phyloP scores from a whole-genome alignment of 2,888 invertebrate genomes.

The Harpalus rubripes region DNA sequence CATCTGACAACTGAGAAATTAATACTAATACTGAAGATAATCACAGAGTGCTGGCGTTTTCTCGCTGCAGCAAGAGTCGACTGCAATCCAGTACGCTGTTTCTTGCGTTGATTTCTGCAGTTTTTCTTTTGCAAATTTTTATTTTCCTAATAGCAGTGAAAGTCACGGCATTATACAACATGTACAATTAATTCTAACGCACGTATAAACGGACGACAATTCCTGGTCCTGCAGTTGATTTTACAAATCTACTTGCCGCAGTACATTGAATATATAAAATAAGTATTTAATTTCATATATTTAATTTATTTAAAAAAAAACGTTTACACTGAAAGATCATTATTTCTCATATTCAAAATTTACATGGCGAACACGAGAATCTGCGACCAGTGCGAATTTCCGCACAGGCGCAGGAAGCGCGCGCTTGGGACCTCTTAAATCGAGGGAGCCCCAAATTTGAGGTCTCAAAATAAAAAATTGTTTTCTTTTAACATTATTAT shows the following conservation, averaged over 20 bases:
- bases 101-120: conserved; percentile 41
- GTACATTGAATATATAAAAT: neutral
- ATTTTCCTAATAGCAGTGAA: conserved; percentile 57
- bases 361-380: too few relatives aligned
- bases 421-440: too few relatives aligned
- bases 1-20: neutral
- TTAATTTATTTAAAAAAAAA: too few relatives aligned
- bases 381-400: too few relatives aligned
- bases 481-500: too few relatives aligned
- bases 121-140: conserved; percentile 60
- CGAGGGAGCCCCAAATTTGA: too few relatives aligned
- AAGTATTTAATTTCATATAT: neutral
- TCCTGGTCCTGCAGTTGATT: conserved; percentile 3
- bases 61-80: neutral
- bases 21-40: neutral
- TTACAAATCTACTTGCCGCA: neutral
- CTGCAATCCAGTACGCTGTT: conserved; percentile 28
- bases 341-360: too few relatives aligned
- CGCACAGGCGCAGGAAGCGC: too few relatives aligned
- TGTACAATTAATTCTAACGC: conserved; percentile 52
- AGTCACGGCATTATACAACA: conserved; percentile 59
- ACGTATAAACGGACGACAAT: conserved; percentile 41
- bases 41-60: conserved; percentile 11
- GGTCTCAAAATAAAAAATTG: too few relatives aligned
- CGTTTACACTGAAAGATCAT: too few relatives aligned